Conservation (phyloP, 2,113 vertebrate genomes). For the Ophthalmolycus amberensis region DNA sequence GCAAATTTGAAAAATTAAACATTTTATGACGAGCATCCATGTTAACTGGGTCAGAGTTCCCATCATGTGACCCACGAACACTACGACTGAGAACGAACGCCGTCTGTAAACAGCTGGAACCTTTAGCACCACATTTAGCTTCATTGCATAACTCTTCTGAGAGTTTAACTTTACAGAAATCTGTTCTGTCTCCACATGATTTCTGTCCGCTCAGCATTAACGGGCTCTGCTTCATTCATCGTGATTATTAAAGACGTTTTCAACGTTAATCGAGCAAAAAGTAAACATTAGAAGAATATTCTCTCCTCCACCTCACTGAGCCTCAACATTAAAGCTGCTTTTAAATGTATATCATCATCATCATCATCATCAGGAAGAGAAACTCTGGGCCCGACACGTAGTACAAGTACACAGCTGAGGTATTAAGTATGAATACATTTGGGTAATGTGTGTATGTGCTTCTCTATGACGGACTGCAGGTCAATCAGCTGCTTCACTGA, state of each 20-base stretch:
- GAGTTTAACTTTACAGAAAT: background rate
- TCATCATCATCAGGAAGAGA: too few species aligned
- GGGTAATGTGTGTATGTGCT: too few species aligned
- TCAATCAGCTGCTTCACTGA: too few species aligned
- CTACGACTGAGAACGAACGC: background rate
- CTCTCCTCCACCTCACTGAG: background rate
- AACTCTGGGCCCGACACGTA: too few species aligned
- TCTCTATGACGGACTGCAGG: too few species aligned
- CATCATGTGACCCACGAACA: background rate
- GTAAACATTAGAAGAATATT: slow-evolving; percentile 13
- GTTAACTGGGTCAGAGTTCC: background rate
- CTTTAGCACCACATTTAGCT: background rate
- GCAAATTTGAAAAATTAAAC: too few species aligned
- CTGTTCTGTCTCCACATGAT: background rate
- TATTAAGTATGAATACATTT: too few species aligned
- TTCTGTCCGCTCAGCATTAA: background rate
- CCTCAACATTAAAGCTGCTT: too few species aligned
- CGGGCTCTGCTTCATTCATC: background rate
- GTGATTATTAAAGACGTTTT: slow-evolving; percentile 23
- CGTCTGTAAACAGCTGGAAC: background rate
- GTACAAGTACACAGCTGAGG: too few species aligned
- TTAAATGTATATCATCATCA: too few species aligned
- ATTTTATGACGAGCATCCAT: too few species aligned
- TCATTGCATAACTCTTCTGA: background rate
- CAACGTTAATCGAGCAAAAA: slow-evolving; percentile 23